Evolutionary conservation across 2,113 vertebrate genomes (phyloP), one percentile per base, ranked within the genome.

Genomic region (Rhabdornis inornatus): DNA sequence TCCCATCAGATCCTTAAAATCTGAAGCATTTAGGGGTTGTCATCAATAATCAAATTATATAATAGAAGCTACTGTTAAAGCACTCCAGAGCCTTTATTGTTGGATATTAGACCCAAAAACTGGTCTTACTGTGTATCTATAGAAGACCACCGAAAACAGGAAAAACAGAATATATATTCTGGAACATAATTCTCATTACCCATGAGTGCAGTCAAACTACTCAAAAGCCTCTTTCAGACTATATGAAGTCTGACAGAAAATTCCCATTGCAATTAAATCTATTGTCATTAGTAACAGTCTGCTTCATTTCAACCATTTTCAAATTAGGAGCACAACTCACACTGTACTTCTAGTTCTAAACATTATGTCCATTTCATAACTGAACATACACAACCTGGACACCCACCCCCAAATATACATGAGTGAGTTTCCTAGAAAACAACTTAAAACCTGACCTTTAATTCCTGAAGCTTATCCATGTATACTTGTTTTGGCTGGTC

Each of bases 401-500:
- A 47, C 31, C 35, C 30, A 33, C 7, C 7, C 3, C 7, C 12
- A 39, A 71, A 49, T 11, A 65, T 4, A 56, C 15, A 31, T 2
- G 15, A 6, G 1, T 1, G 0, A 8, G 33, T 83, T 81, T 68
- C 78, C 47, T 30, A 21, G 6, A n/a, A 50, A 56, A 52, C 7
- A 45, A 53, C 35, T 61, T 30, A n/a, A 81, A 88, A 22, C 9
- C 90, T 92, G 97, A 99, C 99, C 98, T 98, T 99, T 82, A 99
- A 98, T 71, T 98, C 99, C 65, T 98, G 97, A 68, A 99, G 98
- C 92, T 99, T 99, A 95, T 99, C 98, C 97, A 99, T 97, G 84
- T 99, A 99, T n/a, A 99, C 96, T 89, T 99, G 98, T 96, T 99
- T 99, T 74, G 98, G 98, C 60, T 99, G 99, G 96, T 99, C 99